These are phyloP conservation scores for Coptotermes formosanus DNA, from an alignment of 1,140 invertebrate genomes.

Conservation along the genomic window DNA sequence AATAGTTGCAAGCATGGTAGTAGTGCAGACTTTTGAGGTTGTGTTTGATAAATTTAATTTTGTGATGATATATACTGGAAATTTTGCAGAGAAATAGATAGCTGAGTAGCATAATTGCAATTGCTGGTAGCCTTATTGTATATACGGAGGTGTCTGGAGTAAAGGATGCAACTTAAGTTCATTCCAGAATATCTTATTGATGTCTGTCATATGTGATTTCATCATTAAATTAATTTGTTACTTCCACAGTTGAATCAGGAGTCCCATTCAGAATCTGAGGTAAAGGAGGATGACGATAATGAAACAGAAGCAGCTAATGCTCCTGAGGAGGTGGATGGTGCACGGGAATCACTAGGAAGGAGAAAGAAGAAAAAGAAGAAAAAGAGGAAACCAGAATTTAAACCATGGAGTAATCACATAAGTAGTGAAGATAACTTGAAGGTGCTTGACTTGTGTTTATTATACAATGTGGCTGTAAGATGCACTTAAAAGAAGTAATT, in stretches of 20 bases:
- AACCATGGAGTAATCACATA: constrained; percentile 49
- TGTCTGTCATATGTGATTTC: constrained; percentile 20
- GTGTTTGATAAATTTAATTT: too few relatives aligned
- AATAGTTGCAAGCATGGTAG: too few relatives aligned
- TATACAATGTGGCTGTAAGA: too few relatives aligned
- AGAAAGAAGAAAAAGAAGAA: constrained; percentile 68
- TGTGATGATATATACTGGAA: too few relatives aligned
- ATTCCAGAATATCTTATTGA: background rate
- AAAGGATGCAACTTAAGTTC: too few relatives aligned
- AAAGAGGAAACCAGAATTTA: constrained; percentile 46
- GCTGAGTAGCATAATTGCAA: too few relatives aligned
- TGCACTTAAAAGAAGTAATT: too few relatives aligned
- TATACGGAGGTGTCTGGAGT: too few relatives aligned
- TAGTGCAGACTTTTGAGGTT: too few relatives aligned
- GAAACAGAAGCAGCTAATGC: constrained; percentile 58
- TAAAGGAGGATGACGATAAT: constrained; percentile 66
- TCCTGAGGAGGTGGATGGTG: constrained; percentile 45
- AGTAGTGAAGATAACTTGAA: constrained; percentile 63
- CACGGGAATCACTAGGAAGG: constrained; percentile 49
- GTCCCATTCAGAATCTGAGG: constrained; percentile 64
- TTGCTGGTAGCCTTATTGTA: too few relatives aligned
- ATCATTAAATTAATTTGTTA: constrained; percentile 32
- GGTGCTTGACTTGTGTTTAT: constrained; percentile 39
- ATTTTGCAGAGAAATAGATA: background rate
- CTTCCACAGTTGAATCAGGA: constrained; percentile 56